Evolutionary conservation across 2,113 vertebrate species (phyloP).

Genomic region (Cervus canadensis): DNA sequence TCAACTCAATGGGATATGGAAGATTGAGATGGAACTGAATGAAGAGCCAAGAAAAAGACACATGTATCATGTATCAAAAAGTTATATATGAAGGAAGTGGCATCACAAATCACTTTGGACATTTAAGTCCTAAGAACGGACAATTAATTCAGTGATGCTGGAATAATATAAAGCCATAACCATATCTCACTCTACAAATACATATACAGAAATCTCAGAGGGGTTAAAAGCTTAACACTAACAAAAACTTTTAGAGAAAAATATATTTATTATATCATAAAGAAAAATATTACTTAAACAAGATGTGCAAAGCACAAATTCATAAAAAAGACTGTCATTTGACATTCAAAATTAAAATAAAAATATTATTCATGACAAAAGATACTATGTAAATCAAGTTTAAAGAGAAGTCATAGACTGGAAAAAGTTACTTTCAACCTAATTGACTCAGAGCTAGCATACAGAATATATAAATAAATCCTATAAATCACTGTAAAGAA

Average conservation of each 20-base stretch:
- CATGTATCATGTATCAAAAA: not conserved
- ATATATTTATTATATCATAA: not conserved
- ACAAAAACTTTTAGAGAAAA: not conserved
- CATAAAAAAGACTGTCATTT: not conserved
- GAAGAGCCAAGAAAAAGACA: not conserved
- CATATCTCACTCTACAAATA: not conserved
- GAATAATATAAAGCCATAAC: not conserved
- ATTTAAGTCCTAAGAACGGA: not conserved
- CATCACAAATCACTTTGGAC: not conserved
- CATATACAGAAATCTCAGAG: not conserved
- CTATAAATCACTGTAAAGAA: conserved; percentile 38
- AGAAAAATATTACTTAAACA: not conserved
- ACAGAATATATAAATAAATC: conserved; percentile 25
- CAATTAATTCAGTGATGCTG: not conserved
- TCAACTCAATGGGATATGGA: not conserved
- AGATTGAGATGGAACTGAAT: not conserved
- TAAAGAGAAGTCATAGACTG: not conserved
- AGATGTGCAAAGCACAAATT: not conserved
- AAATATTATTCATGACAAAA: not conserved
- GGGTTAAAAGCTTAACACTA: not conserved
- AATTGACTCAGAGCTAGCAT: not conserved
- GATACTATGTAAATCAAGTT: not conserved
- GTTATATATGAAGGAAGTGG: not conserved
- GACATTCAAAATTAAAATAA: not conserved
- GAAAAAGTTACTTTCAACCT: conserved; percentile 22